A percentile compares a stretch with the other conserved stretches of the same genome.
phyloP scores from a whole-genome alignment of 2,113 vertebrate genomes.

The Amblyopsis rosae region DNA sequence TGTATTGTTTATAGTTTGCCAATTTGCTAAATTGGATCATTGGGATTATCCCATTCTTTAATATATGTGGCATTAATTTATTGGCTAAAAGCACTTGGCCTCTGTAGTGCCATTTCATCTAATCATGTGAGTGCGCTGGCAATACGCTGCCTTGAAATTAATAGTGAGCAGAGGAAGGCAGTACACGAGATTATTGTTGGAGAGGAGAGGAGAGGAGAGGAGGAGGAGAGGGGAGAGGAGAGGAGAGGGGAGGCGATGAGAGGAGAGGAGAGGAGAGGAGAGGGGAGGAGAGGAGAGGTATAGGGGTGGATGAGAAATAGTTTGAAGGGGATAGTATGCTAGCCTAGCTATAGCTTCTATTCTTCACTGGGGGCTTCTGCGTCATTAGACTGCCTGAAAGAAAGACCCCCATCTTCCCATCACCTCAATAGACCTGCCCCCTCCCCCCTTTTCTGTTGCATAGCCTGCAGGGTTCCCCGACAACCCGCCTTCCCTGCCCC shows the following conservation, averaged over 20 bases:
- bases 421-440: constrained; percentile 72
- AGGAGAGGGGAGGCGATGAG: neutral
- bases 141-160: constrained; percentile 42
- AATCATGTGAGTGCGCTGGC: constrained; percentile 34
- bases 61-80: constrained; percentile 36
- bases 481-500: constrained; percentile 52
- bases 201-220: constrained; percentile 42
- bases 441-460: constrained; percentile 36
- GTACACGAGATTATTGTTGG: constrained; percentile 1
- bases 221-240: constrained; percentile 18
- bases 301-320: neutral
- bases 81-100: constrained; percentile 28
- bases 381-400: constrained; percentile 79
- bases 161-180: constrained; percentile 68
- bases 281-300: neutral
- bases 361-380: constrained; percentile 72
- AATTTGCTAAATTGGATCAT: constrained; percentile 34
- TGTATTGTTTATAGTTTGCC: too few relatives aligned
- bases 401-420: constrained; percentile 63
- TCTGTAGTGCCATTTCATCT: constrained; percentile 50
- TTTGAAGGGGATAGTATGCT: constrained; percentile 39
- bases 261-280: constrained; percentile 31
- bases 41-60: neutral
- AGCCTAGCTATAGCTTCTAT: constrained; percentile 49
- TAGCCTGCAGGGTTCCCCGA: constrained; percentile 62